These are phyloP conservation scores for Drosophila miranda DNA, from an alignment of 1,140 invertebrate species.

Conservation along the genomic window DNA sequence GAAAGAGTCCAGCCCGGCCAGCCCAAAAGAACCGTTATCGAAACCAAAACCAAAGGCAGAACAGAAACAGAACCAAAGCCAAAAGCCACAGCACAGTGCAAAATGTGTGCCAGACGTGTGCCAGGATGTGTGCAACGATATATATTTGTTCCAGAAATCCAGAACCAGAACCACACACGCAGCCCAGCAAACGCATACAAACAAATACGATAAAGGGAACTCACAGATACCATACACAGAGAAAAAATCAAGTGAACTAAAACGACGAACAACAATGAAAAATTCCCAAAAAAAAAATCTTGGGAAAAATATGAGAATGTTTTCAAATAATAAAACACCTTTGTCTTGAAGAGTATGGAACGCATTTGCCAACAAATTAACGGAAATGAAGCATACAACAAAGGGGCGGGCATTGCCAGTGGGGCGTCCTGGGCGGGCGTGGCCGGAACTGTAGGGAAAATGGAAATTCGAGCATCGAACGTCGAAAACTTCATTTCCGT, in stretches of 20 bases:
- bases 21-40: too few species aligned
- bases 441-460: conserved; percentile 32
- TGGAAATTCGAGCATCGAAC: conserved; percentile 27
- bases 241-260: conserved; percentile 45
- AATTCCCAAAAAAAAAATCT: conserved; percentile 29
- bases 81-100: conserved; percentile 35
- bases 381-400: conserved; percentile 76
- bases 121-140: too few species aligned
- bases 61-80: conserved; percentile 13
- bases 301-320: conserved; percentile 80
- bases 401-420: conserved; percentile 20
- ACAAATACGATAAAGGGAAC: conserved; percentile 34
- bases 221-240: conserved; percentile 21
- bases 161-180: conserved; percentile 52
- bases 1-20: too few species aligned
- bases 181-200: conserved; percentile 58
- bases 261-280: conserved; percentile 18
- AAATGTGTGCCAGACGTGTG: conserved; percentile 48
- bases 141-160: too few species aligned
- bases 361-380: conserved; percentile 82
- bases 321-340: conserved; percentile 77
- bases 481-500: conserved; percentile 80
- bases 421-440: conserved; percentile 23
- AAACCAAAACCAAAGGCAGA: too few species aligned
- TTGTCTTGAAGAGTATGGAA: conserved; percentile 82